Percentiles rank a stretch among this genome's conserved stretches.
Conservation (phyloP, 2,888 invertebrate genomes). For the Lissocephala sabroskyi region DNA sequence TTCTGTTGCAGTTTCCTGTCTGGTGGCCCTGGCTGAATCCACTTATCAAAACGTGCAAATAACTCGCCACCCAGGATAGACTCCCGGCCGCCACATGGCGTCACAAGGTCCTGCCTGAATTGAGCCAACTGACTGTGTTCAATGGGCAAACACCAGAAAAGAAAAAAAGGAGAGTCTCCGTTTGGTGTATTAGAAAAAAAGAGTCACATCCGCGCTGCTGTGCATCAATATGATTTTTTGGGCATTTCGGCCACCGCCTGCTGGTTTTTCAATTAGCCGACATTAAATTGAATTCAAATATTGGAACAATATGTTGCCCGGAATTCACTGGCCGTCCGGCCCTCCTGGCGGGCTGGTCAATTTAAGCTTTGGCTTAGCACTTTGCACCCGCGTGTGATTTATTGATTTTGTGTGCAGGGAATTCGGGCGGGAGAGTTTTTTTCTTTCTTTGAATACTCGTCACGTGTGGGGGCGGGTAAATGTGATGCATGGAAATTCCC, state of each 20-base stretch:
- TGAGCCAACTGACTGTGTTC: slow-evolving; percentile 17
- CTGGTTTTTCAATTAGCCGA: slow-evolving; percentile 60
- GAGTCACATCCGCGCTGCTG: too few relatives aligned
- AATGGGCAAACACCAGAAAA: slow-evolving; percentile 12
- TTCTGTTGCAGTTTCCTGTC: slow-evolving; percentile 6
- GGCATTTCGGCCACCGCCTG: not conserved
- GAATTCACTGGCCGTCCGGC: not conserved
- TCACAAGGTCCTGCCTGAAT: too few relatives aligned
- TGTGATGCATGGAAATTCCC: too few relatives aligned
- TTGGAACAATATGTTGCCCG: slow-evolving; percentile 49
- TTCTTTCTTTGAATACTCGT: too few relatives aligned
- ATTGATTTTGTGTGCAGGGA: slow-evolving; percentile 52
- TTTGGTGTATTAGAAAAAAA: too few relatives aligned
- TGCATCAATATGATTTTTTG: not conserved
- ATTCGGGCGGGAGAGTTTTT: slow-evolving; percentile 22
- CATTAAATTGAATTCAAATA: slow-evolving; percentile 67
- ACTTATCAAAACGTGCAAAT: slow-evolving; percentile 63
- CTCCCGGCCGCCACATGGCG: slow-evolving; percentile 14
- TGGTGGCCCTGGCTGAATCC: slow-evolving; percentile 44
- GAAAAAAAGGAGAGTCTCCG: not conserved
- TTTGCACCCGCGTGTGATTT: slow-evolving; percentile 36
- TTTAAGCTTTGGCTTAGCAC: slow-evolving; percentile 43
- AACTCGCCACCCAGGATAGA: slow-evolving; percentile 45
- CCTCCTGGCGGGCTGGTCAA: not conserved
- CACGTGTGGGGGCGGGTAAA: too few relatives aligned